phyloP scores from a whole-genome alignment of 2,113 vertebrate genomes.

The Zosterops pallidus region DNA sequence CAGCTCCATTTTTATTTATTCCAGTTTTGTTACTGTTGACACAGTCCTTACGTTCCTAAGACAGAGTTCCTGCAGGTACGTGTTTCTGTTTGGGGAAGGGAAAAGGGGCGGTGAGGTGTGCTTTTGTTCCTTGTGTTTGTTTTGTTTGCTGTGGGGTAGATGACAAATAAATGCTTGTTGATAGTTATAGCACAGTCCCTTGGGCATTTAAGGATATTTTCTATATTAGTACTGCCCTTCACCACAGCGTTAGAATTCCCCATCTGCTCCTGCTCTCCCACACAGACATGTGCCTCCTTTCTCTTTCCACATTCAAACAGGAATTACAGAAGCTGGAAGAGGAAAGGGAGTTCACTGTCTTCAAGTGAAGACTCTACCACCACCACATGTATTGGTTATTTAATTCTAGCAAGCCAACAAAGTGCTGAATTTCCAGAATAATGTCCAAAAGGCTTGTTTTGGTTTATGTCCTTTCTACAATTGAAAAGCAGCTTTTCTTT shows the following conservation, averaged over 20 bases:
- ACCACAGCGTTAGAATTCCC: neutral
- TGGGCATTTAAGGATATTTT: constrained; percentile 26
- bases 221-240: constrained; percentile 22
- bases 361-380: neutral
- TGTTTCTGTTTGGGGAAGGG: constrained; percentile 16
- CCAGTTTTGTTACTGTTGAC: neutral
- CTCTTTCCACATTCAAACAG: neutral
- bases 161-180: constrained; percentile 31
- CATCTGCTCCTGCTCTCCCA: constrained; percentile 31
- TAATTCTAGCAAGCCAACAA: neutral
- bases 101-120: neutral
- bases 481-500: neutral
- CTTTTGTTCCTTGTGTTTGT: constrained; percentile 23
- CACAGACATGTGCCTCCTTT: neutral
- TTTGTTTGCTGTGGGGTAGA: constrained; percentile 3
- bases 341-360: neutral
- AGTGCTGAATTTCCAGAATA: neutral
- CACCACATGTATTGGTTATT: neutral
- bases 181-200: neutral
- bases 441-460: neutral
- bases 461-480: neutral
- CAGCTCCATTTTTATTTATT: neutral
- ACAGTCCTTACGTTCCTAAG: neutral
- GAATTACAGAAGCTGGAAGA: constrained; percentile 1
- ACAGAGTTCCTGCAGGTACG: neutral